Base-by-base conservation (phyloP, 2,888 invertebrate genomes). In the Matsumyia berberina region DNA sequence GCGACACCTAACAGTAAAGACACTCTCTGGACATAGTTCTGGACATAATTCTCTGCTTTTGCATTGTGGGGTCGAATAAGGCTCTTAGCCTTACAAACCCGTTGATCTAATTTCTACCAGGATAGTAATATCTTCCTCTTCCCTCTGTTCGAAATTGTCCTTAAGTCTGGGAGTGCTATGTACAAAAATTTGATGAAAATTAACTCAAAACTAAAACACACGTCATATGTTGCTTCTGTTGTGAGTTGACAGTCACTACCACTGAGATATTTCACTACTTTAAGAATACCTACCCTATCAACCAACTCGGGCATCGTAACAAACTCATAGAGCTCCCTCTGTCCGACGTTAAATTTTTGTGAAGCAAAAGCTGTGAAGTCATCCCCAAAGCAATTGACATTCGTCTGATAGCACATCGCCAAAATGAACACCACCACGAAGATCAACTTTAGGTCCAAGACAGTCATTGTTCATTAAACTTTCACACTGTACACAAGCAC, bases 301-400 rank as follows among this genome's bases (percentile, higher is more conserved):
- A 87, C 83, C 72, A 87, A 46, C 55, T 76, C 62, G 2, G 86
- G 66, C 31, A 44, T 86, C 0, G 86, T 86, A 1, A 86, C 86
- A 73, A 87, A 83, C 53, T 77, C 55, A 58, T 79, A 87, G 11
- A 87, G 74, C 35, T 76, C 62, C 15, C 73, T 42, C 31, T 49
- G 77, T 2, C 62, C 74, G 1, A 87, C 66, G 35, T 72, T 49
- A 19, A 62, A 87, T 42, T 72, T 72, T 12, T 83, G 69, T 31
- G 77, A 74, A 17, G 79, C 82, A 5, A 72, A 24, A 5, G 73
- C 69, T 15, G 86, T 73, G 46, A 55, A 86, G 49, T 82, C 64
- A 53, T 80, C 77, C 17, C 44, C 79, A 70, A 86, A 82, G 60
- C 81, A 86, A 64, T 87, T 82, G 29, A 87, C 86, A 72, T 87